Evolutionary conservation across 2,797 vertebrate species (phyloP).

Genomic region (Chloroceryle amazona): DNA sequence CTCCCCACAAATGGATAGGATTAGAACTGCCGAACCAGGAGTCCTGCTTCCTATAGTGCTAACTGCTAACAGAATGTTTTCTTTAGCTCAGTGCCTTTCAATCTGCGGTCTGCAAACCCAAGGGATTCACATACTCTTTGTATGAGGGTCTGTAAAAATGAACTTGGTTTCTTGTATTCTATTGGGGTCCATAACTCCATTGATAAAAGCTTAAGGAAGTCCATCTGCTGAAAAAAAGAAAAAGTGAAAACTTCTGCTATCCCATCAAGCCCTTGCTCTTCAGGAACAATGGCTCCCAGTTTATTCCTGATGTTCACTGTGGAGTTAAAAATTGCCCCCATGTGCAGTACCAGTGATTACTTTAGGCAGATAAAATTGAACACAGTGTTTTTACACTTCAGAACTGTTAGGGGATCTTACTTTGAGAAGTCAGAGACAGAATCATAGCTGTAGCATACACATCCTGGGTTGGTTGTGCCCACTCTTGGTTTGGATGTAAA

Average conservation of each 20-base stretch:
- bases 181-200: neutral
- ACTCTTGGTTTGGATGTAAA: neutral
- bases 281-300: neutral
- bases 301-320: neutral
- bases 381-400: neutral
- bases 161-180: neutral
- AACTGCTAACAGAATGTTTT: neutral
- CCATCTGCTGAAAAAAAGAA: neutral
- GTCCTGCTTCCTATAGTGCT: neutral
- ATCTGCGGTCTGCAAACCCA: neutral
- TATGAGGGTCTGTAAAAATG: neutral
- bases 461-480: rapidly evolving
- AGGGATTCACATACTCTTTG: rapidly evolving
- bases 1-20: rapidly evolving
- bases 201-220: neutral
- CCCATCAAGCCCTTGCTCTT: neutral
- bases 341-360: neutral
- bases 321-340: neutral
- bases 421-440: neutral
- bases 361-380: neutral
- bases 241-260: neutral
- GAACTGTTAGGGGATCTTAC: neutral
- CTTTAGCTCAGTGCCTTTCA: neutral
- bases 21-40: neutral
- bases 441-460: neutral